Base-by-base conservation (phyloP, 2,797 vertebrate species). In the Pygocentrus nattereri region DNA sequence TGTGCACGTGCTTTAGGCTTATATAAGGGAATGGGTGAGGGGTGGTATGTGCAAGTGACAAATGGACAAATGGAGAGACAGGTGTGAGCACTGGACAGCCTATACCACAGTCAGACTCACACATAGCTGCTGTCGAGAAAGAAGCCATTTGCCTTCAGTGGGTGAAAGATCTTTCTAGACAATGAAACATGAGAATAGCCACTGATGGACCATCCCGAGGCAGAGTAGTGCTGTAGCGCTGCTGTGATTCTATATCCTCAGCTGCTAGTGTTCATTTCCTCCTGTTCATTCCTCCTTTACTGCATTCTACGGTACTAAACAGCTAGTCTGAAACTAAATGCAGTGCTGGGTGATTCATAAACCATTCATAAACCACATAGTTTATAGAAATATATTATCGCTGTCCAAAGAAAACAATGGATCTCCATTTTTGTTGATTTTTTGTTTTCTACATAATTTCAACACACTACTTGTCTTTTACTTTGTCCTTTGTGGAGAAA, bases 61-160 rank as follows among this genome's bases (percentile, higher is more conserved):
- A 91, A 93, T 91, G 73, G 41, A 76, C 54, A 80, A 80, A 81
- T 81, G 88, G 79, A 82, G 30, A 72, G 84, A 93, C 91, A 93
- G 90, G 89, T 93, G 92, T 85, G 88, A 64, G 47, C 27, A 58
- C 13, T 74, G 54, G 44, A 49, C 75, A 50, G 52, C 59, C 41
- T 69, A 58, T 50, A 38, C 34, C 71, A 54, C 69, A 68, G 61
- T 50, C 59, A 67, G 49, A 54, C 58, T 81, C 67, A 86, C 74
- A 34, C 65, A 50, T 74, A 59, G 54, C 49, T 62, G 38, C 77
- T 83, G 81, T 87, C 75, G 21, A 70, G 69, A 18, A 12, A 58
- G 18, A 18, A 64, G 41, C 30, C 71, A 80, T 50, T 71, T 76
- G 67, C 8, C 34, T 68, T 59, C 65, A 64, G 41, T 56, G 73